phyloP scores from a whole-genome alignment of 2,113 vertebrate genomes.

The Plotosus lineatus region DNA sequence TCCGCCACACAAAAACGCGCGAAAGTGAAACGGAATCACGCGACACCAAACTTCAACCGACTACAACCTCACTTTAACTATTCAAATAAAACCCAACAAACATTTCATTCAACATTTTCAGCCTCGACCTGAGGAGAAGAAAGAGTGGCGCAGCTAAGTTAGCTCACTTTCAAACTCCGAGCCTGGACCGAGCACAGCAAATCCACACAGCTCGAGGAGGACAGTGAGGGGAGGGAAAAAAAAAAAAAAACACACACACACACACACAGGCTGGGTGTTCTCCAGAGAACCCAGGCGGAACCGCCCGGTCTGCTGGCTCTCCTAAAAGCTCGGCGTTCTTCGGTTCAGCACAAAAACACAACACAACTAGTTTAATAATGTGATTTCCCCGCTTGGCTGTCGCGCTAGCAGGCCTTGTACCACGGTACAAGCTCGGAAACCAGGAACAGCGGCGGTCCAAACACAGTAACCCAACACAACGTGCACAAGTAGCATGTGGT shows the following conservation, averaged over 20 bases:
- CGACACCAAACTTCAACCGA: neutral
- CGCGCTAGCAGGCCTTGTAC: constrained; percentile 52
- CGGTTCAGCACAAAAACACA: neutral
- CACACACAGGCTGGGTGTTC: too few relatives aligned
- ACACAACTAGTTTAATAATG: neutral
- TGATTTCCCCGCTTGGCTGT: constrained; percentile 8
- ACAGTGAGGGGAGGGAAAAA: too few relatives aligned
- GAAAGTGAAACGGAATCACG: constrained; percentile 27
- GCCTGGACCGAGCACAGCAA: neutral
- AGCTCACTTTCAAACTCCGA: constrained; percentile 30
- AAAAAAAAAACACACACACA: too few relatives aligned
- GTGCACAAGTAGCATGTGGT: constrained; percentile 41
- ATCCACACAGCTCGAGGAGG: neutral
- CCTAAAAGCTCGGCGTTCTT: neutral
- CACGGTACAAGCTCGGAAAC: constrained; percentile 65
- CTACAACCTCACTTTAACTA: neutral
- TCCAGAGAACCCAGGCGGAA: too few relatives aligned
- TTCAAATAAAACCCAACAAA: neutral
- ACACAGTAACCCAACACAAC: constrained; percentile 54
- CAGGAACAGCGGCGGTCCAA: constrained; percentile 40
- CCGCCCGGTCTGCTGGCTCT: too few relatives aligned
- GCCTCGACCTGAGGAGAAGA: neutral
- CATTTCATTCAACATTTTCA: neutral
- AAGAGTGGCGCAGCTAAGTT: constrained; percentile 36
- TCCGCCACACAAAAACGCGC: constrained; percentile 18